Base-by-base conservation (phyloP, 2,797 vertebrate species). In the Coreius guichenoti region DNA sequence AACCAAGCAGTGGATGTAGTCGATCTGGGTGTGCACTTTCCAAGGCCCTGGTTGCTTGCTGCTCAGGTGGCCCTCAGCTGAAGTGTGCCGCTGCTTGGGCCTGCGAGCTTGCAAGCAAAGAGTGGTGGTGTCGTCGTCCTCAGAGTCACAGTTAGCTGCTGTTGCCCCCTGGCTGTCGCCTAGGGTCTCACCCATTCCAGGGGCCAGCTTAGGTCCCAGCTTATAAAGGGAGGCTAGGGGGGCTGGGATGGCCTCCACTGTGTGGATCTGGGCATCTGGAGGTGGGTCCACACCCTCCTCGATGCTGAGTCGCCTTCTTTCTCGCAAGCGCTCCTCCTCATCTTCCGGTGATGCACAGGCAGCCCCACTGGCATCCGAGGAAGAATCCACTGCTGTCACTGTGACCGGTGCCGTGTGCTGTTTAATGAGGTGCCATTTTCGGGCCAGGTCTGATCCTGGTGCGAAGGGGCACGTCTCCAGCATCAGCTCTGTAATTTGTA, bases 1-100 rank as follows among this genome's bases (percentile, higher is more conserved):
- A 92, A 99, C 97, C 45, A 99, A 96, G 94, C 98, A 99, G 93
- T 99, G 98, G 93, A 99, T 99, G 91, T 97, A 99, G 93, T 99
- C 98, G 3, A 99, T 99, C 92, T 99, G 98, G 13, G 98, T 99
- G 58, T 99, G 98, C 51, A 99, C 97, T 87, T 99, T 99, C 98
- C 98, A 99, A 81, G 97, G 97, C 9, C 98, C 98, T 0, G 92
- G 90, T 23, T 94, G 95, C 92, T 98, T 97, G 82, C 96, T 94
- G 88, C 93, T 94, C 33, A 91, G 82, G 7, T 97, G 96, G 91
- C 95, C 96, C 9, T 99, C 98, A 58, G 96, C 97, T 0, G 98
- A 98, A 39, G 94, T 91, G 74, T 99, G 98, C 61, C 97, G 96
- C 91, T 98, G 97, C 90, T 98, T 99, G 86, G 96, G 97, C 89